A percentile compares a stretch with the other conserved stretches of the same genome.
Evolutionary conservation across 2,113 vertebrate genomes (phyloP).

Genomic region (human (Homo sapiens)): GRCh38 chr2:115370001-115370500

Average conservation of each 20-base stretch:
- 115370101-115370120: not conserved
- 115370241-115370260: not conserved
- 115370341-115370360: not conserved
- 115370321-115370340: not conserved
- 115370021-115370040: fast-evolving
- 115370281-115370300: slow-evolving; percentile 25
- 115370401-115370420: not conserved
- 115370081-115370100: not conserved
- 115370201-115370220: not conserved
- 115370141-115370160: not conserved
- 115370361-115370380: slow-evolving; percentile 1
- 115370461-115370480: not conserved
- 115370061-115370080: not conserved
- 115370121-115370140: not conserved
- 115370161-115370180: not conserved
- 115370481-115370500: not conserved
- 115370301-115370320: slow-evolving; percentile 20
- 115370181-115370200: not conserved
- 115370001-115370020: not conserved
- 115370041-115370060: not conserved
- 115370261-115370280: slow-evolving; percentile 29
- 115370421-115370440: not conserved
- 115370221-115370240: slow-evolving; percentile 15
- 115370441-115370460: not conserved
- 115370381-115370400: not conserved